These are phyloP conservation scores for Axis porcinus DNA, from an alignment of 2,113 vertebrate genomes.

Conservation along the genomic window DNA sequence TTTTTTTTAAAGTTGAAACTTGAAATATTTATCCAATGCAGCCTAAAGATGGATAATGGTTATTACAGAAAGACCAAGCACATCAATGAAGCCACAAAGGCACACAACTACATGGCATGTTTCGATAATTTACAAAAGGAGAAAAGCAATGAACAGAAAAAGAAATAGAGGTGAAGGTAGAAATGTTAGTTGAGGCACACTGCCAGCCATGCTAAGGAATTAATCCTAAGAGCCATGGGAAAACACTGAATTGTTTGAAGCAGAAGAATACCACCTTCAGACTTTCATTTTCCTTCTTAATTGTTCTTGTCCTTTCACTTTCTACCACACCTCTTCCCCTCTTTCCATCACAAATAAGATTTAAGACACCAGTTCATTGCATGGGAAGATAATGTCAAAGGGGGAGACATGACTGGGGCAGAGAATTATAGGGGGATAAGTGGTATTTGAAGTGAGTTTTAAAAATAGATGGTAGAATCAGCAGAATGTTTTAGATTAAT, in stretches of 20 bases:
- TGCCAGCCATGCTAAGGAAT: not conserved
- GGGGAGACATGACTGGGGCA: not conserved
- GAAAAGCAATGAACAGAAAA: not conserved
- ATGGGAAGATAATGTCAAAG: not conserved
- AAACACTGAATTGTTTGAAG: not conserved
- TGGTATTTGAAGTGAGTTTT: not conserved
- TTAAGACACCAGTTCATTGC: not conserved
- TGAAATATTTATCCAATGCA: not conserved
- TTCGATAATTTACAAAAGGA: not conserved
- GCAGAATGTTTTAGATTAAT: not conserved
- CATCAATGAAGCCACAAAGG: not conserved
- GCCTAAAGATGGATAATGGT: not conserved
- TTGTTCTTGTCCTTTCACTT: not conserved
- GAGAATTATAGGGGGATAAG: not conserved
- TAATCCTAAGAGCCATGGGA: not conserved
- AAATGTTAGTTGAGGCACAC: not conserved
- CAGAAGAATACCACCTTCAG: accelerated
- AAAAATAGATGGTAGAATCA: not conserved
- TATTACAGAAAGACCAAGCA: not conserved
- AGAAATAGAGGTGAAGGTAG: not conserved
- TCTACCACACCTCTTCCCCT: not conserved
- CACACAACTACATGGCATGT: accelerated
- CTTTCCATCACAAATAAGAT: not conserved
- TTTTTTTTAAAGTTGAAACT: not conserved
- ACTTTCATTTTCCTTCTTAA: not conserved